These are phyloP conservation scores for Nannospalax galili DNA, from an alignment of 2,113 vertebrate genomes.

Conservation along the genomic window DNA sequence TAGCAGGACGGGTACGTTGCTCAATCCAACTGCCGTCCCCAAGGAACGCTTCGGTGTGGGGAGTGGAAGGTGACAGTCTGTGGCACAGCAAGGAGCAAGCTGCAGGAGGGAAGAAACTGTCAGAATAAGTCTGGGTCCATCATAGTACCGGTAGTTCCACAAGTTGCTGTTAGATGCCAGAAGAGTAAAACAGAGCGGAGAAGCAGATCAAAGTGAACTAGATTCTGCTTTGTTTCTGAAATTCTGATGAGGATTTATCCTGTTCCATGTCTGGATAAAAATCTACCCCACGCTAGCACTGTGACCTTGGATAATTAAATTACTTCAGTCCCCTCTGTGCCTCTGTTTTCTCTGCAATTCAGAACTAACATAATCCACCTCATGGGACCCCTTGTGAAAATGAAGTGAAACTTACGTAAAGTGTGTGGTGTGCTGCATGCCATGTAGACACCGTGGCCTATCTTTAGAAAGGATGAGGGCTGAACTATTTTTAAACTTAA, in stretches of 20 bases:
- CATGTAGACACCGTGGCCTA: neutral
- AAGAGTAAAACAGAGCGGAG: neutral
- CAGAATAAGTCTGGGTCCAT: neutral
- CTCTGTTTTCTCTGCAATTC: conserved; percentile 10
- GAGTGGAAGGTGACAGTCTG: neutral
- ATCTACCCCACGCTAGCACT: neutral
- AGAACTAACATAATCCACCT: neutral
- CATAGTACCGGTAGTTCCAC: neutral
- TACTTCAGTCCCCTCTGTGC: neutral
- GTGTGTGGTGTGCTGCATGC: neutral
- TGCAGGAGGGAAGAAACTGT: neutral
- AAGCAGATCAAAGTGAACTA: neutral
- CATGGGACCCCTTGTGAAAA: neutral
- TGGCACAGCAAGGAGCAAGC: neutral
- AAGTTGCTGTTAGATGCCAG: neutral
- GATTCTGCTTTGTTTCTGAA: neutral
- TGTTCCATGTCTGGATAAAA: neutral
- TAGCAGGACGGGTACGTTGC: conserved; percentile 30
- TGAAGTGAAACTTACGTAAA: neutral
- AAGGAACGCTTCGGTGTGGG: neutral
- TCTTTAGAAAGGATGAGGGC: conserved; percentile 55
- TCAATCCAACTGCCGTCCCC: neutral
- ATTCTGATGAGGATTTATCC: neutral
- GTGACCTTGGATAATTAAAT: conserved; percentile 8
- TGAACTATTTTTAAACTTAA: conserved; percentile 75